phyloP scores from a whole-genome alignment of 2,888 invertebrate species.

The Lacanobia oleracea region DNA sequence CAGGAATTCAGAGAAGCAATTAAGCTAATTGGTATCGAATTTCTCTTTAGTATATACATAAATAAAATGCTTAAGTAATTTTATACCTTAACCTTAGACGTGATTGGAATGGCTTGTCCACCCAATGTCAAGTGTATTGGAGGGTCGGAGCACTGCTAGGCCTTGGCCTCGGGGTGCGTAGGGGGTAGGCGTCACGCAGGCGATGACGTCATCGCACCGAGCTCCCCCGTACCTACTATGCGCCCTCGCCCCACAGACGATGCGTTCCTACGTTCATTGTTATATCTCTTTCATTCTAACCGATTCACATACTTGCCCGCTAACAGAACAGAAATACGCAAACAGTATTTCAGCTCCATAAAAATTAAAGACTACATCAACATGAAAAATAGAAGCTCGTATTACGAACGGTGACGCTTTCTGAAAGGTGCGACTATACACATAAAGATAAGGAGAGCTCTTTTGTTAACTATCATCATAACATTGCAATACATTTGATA shows the following conservation, averaged over 20 bases:
- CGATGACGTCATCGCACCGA: constrained; percentile 80
- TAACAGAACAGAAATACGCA: constrained; percentile 16
- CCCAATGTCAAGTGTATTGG: constrained; percentile 82
- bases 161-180: constrained; percentile 82
- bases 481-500: constrained; percentile 14
- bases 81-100: constrained; percentile 51
- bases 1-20: constrained; percentile 33
- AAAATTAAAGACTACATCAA: constrained; percentile 14
- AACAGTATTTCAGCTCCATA: constrained; percentile 26
- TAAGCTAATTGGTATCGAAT: constrained; percentile 38
- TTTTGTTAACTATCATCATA: constrained; percentile 25
- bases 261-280: constrained; percentile 54
- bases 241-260: constrained; percentile 75
- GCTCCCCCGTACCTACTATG: constrained; percentile 68
- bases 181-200: constrained; percentile 78
- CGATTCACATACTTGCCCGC: constrained; percentile 29
- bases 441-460: constrained; percentile 29
- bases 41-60: constrained; percentile 17
- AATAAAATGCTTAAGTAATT: constrained; percentile 27
- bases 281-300: constrained; percentile 24
- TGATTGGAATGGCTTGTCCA: constrained; percentile 66
- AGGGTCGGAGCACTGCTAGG: constrained; percentile 74
- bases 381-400: constrained; percentile 23
- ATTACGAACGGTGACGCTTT: constrained; percentile 27
- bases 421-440: constrained; percentile 30